A percentile compares a stretch with the other conserved stretches of the same genome.
Evolutionary conservation across 1,140 invertebrate genomes (phyloP).

Genomic region (Octopus sinensis): DNA sequence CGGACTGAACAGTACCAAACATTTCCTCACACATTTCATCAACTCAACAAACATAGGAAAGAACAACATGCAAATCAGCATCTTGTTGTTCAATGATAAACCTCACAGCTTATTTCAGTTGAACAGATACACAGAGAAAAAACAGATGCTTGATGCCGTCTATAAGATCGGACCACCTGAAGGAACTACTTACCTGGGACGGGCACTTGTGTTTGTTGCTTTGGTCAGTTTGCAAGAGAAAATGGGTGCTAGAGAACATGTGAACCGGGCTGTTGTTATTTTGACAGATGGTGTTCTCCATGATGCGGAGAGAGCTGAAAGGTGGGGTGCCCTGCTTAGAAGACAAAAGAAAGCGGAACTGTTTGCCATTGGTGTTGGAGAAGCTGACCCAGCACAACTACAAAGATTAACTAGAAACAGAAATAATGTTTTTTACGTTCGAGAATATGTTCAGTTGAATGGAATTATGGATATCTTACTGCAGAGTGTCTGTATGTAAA

Average conservation of each 20-base stretch:
- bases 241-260: neutral
- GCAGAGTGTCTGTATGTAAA: neutral
- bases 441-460: constrained; percentile 1
- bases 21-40: neutral
- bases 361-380: neutral
- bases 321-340: neutral
- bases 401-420: neutral
- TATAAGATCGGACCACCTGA: neutral
- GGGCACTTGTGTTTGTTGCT: neutral
- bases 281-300: neutral
- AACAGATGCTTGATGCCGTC: neutral
- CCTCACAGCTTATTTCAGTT: neutral
- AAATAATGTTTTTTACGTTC: neutral
- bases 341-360: constrained; percentile 2
- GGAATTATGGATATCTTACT: constrained; percentile 7
- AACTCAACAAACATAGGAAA: neutral
- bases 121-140: neutral
- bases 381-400: neutral
- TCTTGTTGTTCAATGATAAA: neutral
- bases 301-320: neutral
- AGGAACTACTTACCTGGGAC: neutral
- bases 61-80: neutral
- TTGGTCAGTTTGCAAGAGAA: constrained; percentile 3
- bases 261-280: neutral
- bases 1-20: constrained; percentile 1